These are phyloP conservation scores for Ophion ventricosus DNA, from an alignment of 2,888 invertebrate genomes.

Conservation along the genomic window DNA sequence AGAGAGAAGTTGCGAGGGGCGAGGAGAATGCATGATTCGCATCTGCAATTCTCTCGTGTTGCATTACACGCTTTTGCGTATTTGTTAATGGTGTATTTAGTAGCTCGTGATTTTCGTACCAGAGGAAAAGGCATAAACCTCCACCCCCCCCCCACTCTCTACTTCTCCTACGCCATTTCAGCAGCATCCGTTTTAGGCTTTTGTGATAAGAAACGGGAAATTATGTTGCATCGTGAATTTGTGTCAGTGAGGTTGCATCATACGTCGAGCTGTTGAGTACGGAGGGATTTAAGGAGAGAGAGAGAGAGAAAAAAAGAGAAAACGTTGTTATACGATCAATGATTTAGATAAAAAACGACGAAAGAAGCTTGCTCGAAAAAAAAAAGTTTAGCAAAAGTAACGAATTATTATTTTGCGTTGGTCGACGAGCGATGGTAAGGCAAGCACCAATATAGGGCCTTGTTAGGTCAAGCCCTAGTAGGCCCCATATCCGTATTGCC, in stretches of 20 bases:
- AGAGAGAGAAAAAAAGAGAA: too few species aligned
- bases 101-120: slow-evolving; percentile 23
- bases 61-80: slow-evolving; percentile 48
- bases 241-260: slow-evolving; percentile 49
- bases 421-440: too few species aligned
- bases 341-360: too few species aligned
- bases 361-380: too few species aligned
- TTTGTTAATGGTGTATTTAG: slow-evolving; percentile 56
- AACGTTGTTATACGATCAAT: too few species aligned
- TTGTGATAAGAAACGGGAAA: slow-evolving; percentile 56
- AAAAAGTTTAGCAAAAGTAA: too few species aligned
- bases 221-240: slow-evolving; percentile 45
- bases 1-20: not conserved
- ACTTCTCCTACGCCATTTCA: slow-evolving; percentile 13
- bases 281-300: too few species aligned
- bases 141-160: not conserved
- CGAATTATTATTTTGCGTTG: too few species aligned
- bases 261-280: not conserved
- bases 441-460: too few species aligned
- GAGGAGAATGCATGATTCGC: slow-evolving; percentile 34
- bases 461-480: too few species aligned
- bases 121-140: slow-evolving; percentile 22
- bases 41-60: slow-evolving; percentile 27
- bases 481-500: too few species aligned
- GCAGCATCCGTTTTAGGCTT: slow-evolving; percentile 56